These are phyloP conservation scores for Gorsachius goisagi DNA, from an alignment of 2,113 vertebrate genomes.

Conservation along the genomic window DNA sequence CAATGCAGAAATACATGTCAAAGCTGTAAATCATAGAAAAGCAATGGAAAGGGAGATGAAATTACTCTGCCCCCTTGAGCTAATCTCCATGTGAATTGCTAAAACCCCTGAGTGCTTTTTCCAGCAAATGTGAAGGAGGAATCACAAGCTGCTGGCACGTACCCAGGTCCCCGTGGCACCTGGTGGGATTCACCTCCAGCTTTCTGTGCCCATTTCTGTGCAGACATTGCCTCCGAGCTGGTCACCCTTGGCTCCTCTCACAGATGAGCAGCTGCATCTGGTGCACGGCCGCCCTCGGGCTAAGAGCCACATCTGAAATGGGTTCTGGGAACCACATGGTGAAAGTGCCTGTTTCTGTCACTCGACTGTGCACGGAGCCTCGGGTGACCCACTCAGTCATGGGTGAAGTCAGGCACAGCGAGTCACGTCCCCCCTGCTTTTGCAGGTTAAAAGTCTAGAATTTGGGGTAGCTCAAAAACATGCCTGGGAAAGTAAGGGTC, in stretches of 20 bases:
- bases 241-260: neutral
- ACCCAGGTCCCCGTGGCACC: neutral
- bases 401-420: rapidly evolving
- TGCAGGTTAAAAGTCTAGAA: neutral
- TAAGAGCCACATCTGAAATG: neutral
- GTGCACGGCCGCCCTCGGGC: neutral
- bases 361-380: neutral
- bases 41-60: neutral
- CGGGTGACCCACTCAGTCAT: rapidly evolving
- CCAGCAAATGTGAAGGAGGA: neutral
- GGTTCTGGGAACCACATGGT: neutral
- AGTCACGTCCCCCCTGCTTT: neutral
- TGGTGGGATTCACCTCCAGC: neutral
- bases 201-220: neutral
- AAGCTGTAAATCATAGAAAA: neutral
- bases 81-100: neutral
- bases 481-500: neutral
- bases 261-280: neutral
- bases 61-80: neutral
- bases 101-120: neutral
- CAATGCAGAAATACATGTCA: neutral
- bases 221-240: neutral
- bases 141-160: neutral
- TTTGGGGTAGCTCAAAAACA: neutral
- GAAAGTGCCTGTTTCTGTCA: neutral